A percentile compares a stretch with the other conserved stretches of the same genome.
Conservation (phyloP, 2,797 vertebrate species). For the Harpagifer antarcticus region DNA sequence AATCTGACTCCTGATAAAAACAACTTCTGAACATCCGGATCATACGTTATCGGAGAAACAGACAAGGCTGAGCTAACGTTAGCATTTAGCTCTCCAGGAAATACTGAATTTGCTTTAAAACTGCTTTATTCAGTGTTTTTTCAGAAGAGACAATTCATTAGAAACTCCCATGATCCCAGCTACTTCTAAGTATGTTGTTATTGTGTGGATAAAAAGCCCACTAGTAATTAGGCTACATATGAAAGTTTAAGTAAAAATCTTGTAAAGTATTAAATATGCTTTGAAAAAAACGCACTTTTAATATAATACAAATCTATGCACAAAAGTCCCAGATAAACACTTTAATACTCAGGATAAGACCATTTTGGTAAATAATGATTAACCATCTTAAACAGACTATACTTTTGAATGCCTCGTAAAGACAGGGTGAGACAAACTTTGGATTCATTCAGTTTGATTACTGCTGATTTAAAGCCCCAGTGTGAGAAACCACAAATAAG, state of each 20-base stretch:
- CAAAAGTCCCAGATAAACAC: slow-evolving; percentile 36
- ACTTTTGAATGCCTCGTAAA: background rate
- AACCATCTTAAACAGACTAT: background rate
- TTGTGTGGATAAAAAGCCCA: no score
- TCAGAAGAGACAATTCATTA: no score
- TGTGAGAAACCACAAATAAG: slow-evolving; percentile 29
- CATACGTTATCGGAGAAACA: no score
- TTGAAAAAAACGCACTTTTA: slow-evolving; percentile 20
- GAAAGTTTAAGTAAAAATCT: slow-evolving; percentile 13
- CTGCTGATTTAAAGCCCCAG: slow-evolving; percentile 44
- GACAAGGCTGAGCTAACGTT: no score
- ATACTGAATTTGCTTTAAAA: no score
- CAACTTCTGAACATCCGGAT: no score
- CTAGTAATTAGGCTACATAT: no score
- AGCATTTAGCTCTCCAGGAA: no score
- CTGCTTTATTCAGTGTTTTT: no score
- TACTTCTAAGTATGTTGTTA: no score
- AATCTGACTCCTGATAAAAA: no score
- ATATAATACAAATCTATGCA: slow-evolving; percentile 64
- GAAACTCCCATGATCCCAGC: no score
- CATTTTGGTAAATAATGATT: background rate
- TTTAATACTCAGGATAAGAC: slow-evolving; percentile 1
- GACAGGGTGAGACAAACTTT: slow-evolving; percentile 41
- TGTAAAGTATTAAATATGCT: slow-evolving; percentile 55
- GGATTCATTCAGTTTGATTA: slow-evolving; percentile 65